Evolutionary conservation across 2,888 invertebrate species (phyloP).

Genomic region (Drosophila subquinaria): DNA sequence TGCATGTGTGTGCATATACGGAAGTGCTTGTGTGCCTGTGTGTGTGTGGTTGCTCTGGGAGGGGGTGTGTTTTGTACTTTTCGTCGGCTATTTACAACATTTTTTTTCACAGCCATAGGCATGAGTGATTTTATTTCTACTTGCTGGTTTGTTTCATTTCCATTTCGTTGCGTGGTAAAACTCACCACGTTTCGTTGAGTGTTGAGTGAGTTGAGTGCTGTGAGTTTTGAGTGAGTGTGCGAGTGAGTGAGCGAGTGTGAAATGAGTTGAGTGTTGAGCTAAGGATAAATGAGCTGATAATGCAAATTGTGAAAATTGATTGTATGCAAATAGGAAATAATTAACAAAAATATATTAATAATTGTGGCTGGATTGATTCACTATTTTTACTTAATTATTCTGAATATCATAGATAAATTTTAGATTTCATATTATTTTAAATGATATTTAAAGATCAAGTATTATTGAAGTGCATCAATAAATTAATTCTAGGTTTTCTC

Average conservation of each 20-base stretch:
- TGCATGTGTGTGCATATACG: constrained; percentile 15
- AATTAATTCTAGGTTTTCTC: background rate
- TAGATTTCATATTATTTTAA: background rate
- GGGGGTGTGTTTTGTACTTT: constrained; percentile 66
- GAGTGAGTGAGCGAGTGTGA: background rate
- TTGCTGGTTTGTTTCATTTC: constrained; percentile 53
- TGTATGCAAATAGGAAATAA: constrained; percentile 3
- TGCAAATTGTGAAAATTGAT: constrained; percentile 11
- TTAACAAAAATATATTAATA: background rate
- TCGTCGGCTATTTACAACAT: constrained; percentile 65
- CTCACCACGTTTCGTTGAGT: constrained; percentile 57
- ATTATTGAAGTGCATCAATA: no score
- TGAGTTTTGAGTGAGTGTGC: background rate
- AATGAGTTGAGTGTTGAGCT: constrained; percentile 7
- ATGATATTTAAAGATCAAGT: no score
- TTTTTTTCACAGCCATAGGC: constrained; percentile 26
- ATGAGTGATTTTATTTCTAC: constrained; percentile 22
- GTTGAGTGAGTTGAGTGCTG: constrained; percentile 31
- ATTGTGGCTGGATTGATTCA: background rate
- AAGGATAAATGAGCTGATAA: constrained; percentile 28
- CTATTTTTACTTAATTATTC: no score
- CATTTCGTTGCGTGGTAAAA: constrained; percentile 46
- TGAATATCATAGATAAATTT: no score
- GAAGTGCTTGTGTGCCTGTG: constrained; percentile 21
- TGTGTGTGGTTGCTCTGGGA: constrained; percentile 32